Evolutionary conservation across 2,888 invertebrate genomes (phyloP), one percentile per base, ranked within the genome.

Genomic region (Lochmaea capreae): DNA sequence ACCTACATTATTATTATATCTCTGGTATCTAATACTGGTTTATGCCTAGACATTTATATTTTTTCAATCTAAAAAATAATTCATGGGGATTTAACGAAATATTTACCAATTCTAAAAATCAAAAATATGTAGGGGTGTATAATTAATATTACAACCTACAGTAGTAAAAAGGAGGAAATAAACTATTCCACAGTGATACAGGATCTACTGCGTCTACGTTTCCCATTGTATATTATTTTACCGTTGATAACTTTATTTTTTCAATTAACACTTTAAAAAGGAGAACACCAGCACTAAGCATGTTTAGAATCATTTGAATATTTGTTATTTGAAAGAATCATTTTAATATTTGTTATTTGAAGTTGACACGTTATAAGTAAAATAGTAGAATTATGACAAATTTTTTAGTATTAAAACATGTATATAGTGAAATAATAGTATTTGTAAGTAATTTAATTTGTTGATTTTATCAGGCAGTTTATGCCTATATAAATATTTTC

Each of bases 401-500:
- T 6, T 46, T 14, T 2, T 49, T 49, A 14, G 8, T n/a, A 49
- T n/a, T 49, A n/a, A 49, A 49, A 49, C n/a, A n/a, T 49, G n/a
- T n/a, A n/a, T 49, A n/a, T 49, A n/a, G n/a, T n/a, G n/a, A 4
- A 49, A 49, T 49, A 49, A 49, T 49, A 49, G 49, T n/a, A 5
- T n/a, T 49, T 5, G 49, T 49, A 49, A 49, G 49, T 49, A 49
- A n/a, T 46, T 14, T 3, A 12, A 46, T 3, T 46, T 46, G 4
- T 46, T 46, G 14, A 46, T 12, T 46, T 12, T 46, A 46, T 12
- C 14, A 12, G 11, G 11, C 11, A 46, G 5, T 46, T 46, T 46
- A 46, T 46, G 3, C 11, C 5, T 14, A 18, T 16, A 54, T 54
- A 3, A 10, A 54, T 4, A 66, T 65, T 74, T 74, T 66, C 18